phyloP scores from a whole-genome alignment of 2,797 vertebrate genomes.

The Xiphorhynchus erythropygius region DNA sequence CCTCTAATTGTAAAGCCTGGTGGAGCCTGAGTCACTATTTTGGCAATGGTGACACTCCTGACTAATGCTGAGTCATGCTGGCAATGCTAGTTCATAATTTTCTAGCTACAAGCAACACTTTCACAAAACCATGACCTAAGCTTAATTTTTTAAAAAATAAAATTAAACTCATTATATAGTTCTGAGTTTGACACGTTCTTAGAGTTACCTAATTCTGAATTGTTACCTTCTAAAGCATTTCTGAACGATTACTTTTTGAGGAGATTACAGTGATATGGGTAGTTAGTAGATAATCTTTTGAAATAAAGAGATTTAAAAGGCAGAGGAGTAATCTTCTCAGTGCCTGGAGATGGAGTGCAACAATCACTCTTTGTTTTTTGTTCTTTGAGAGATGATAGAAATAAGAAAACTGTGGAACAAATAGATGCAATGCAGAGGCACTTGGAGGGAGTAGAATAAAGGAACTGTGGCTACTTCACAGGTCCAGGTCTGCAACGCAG shows the following conservation, averaged over 20 bases:
- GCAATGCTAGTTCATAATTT: neutral
- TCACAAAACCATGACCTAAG: neutral
- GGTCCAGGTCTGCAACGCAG: neutral
- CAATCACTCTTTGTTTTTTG: neutral
- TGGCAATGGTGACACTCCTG: neutral
- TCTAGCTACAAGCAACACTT: neutral
- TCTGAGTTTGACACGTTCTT: neutral
- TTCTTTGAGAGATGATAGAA: neutral
- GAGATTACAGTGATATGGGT: neutral
- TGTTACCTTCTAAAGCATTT: constrained; percentile 12
- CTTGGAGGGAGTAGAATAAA: neutral
- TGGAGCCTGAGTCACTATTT: neutral
- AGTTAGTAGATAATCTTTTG: neutral
- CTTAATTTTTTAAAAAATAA: neutral
- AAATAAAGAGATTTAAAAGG: constrained; percentile 28
- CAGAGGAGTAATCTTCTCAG: neutral
- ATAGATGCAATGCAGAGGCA: neutral
- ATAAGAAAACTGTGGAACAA: neutral
- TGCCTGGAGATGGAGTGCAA: neutral
- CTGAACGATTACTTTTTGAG: constrained; percentile 11
- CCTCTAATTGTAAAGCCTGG: neutral
- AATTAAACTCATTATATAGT: neutral
- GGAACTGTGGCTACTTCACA: neutral
- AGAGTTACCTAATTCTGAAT: neutral
- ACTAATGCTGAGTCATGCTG: constrained; percentile 16